Evolutionary conservation across 2,888 invertebrate species (phyloP), one percentile per base, ranked within the genome.

Genomic region (Agrochola litura): DNA sequence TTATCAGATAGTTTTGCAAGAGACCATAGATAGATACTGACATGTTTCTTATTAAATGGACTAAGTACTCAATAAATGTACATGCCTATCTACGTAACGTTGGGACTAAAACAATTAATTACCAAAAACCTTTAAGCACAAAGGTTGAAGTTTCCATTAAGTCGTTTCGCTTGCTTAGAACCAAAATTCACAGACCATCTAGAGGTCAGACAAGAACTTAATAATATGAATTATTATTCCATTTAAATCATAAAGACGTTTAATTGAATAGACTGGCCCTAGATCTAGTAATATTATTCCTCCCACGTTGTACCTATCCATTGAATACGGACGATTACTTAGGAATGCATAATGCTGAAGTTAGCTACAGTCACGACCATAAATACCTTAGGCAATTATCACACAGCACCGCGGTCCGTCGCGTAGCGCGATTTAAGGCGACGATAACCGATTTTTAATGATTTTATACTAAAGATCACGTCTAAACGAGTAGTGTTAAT

Each of bases 191-290:
- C 30, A 76, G 46, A 22, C 41, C 9, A 41, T 58, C 58, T 43
- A 54, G 30, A 72, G 49, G 49, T 52, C 43, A 65, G 25, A 65
- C 65, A 65, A 37, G 3, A 73, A 73, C 37, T 19, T 46, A 77
- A 82, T 83, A 66, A 52, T 16, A 63, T 64, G 16, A 61, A 68
- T 58, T 52, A 77, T 49, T 14, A 67, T 54, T 67, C 69, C 66
- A 84, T 76, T 80, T 76, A 41, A 75, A 84, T 80, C 14, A 66
- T 63, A 73, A 63, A 81, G 72, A 63, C 52, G 30, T 76, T 76
- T 25, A 81, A 77, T 61, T 83, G 49, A 79, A 82, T 67, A 70
- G 75, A 54, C 46, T 52, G 37, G 25, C 12, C 72, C 22, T 61
- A 73, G 70, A 73, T 67, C 72, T 73, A 54, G 46, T 25, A 43